These are phyloP conservation scores for Tympanoctomys barrerae DNA, from an alignment of 2,797 vertebrate genomes.

Conservation along the genomic window DNA sequence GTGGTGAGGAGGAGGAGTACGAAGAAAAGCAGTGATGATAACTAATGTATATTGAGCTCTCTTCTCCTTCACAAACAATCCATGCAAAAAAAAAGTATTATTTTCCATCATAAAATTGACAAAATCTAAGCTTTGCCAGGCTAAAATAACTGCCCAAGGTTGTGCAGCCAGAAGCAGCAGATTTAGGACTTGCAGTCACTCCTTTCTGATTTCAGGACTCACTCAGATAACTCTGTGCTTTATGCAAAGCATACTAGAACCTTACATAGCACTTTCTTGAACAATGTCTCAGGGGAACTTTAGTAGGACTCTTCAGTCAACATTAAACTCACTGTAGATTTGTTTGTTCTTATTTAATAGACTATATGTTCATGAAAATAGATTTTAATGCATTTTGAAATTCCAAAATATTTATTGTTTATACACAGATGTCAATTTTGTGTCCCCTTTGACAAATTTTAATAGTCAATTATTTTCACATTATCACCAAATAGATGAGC, in stretches of 20 bases:
- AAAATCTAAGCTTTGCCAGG: background rate
- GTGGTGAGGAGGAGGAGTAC: background rate
- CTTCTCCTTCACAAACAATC: background rate
- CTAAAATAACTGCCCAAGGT: background rate
- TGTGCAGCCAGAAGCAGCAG: background rate
- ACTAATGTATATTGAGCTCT: background rate
- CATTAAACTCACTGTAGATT: conserved; percentile 12
- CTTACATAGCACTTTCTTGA: background rate
- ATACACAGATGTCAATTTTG: background rate
- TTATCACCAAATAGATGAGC: background rate
- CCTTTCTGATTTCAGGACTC: background rate
- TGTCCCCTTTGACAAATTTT: conserved; percentile 16
- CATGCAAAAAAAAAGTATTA: background rate
- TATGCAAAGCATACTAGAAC: background rate
- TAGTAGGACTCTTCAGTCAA: background rate
- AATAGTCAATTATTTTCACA: background rate
- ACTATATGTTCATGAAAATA: conserved; percentile 15
- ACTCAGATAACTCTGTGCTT: background rate
- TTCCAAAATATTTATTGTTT: background rate
- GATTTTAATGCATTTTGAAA: background rate
- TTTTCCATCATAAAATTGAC: background rate
- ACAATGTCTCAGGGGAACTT: background rate
- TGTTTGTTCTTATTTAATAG: conserved; percentile 49
- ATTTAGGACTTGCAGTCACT: background rate
- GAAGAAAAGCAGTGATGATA: background rate